Conservation (phyloP, 2,888 invertebrate species). For the Drosophila peninsularis region DNA sequence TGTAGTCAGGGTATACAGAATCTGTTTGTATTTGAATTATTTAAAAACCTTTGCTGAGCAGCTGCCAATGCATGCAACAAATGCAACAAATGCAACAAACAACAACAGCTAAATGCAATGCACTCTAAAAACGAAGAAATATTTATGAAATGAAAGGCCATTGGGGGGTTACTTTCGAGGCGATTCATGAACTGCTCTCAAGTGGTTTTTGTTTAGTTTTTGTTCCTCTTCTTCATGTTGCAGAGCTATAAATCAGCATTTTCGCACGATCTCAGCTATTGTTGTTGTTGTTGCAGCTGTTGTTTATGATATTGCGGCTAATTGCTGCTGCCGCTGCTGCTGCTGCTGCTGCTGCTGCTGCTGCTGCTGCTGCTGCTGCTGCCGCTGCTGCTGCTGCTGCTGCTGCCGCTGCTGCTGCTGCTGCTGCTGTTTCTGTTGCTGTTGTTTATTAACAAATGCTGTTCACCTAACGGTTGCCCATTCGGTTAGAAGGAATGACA, state of each 20-base stretch:
- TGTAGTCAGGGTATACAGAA: neutral
- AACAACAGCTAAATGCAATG: conserved; percentile 16
- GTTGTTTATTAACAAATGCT: conserved; percentile 36
- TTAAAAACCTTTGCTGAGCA: neutral
- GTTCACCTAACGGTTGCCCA: conserved; percentile 39
- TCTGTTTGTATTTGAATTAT: neutral
- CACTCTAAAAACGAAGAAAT: conserved; percentile 12
- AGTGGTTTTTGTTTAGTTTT: conserved; percentile 11
- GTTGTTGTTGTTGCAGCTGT: conserved; percentile 20
- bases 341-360: too few relatives aligned
- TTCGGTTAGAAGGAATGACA: conserved; percentile 11
- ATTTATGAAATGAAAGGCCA: conserved; percentile 25
- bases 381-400: conserved; percentile 48
- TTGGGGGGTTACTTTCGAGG: conserved; percentile 27
- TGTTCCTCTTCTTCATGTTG: conserved; percentile 3
- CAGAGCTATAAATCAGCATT: conserved; percentile 41
- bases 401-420: conserved; percentile 14
- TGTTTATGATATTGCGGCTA: conserved; percentile 50
- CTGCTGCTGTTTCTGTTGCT: too few relatives aligned
- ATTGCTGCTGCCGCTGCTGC: conserved; percentile 31
- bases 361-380: conserved; percentile 19
- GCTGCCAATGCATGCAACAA: conserved; percentile 30
- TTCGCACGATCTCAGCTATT: conserved; percentile 46
- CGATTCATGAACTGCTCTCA: conserved; percentile 14
- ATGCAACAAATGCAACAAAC: conserved; percentile 12